phyloP scores from a whole-genome alignment of 2,113 vertebrate species.

The Callorhinus ursinus region DNA sequence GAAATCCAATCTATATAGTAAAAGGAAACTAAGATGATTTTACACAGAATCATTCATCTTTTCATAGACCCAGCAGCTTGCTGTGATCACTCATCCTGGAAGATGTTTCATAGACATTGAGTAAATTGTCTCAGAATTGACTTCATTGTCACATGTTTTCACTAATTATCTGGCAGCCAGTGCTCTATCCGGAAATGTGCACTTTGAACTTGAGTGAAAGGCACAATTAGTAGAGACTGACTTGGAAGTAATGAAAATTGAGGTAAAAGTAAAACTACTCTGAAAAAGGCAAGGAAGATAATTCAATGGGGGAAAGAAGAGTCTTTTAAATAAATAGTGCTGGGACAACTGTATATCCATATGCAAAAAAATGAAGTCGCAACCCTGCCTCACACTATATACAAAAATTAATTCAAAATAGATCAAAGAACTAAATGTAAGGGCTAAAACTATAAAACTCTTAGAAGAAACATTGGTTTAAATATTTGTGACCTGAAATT shows the following conservation, averaged over 20 bases:
- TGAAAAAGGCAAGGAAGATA: neutral
- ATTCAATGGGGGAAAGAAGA: neutral
- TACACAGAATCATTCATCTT: neutral
- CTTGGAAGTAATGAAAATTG: neutral
- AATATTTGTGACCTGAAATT: neutral
- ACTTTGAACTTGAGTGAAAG: constrained; percentile 35
- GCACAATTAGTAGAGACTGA: neutral
- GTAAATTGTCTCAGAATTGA: neutral
- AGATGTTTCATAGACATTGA: neutral
- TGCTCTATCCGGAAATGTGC: neutral
- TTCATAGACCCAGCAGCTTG: neutral
- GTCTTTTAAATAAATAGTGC: neutral
- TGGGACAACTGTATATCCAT: neutral
- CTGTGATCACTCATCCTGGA: neutral
- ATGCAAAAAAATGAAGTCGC: neutral
- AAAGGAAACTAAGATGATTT: neutral
- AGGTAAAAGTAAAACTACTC: neutral
- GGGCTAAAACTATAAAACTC: neutral
- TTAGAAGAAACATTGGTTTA: neutral
- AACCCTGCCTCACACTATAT: neutral
- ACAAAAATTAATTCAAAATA: neutral
- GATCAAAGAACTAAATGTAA: neutral
- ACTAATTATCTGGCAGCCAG: constrained; percentile 28
- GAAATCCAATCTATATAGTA: neutral
- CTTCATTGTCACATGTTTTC: constrained; percentile 6